These are phyloP conservation scores for Gymnocypris eckloni DNA, from an alignment of 2,797 vertebrate species.

Conservation along the genomic window DNA sequence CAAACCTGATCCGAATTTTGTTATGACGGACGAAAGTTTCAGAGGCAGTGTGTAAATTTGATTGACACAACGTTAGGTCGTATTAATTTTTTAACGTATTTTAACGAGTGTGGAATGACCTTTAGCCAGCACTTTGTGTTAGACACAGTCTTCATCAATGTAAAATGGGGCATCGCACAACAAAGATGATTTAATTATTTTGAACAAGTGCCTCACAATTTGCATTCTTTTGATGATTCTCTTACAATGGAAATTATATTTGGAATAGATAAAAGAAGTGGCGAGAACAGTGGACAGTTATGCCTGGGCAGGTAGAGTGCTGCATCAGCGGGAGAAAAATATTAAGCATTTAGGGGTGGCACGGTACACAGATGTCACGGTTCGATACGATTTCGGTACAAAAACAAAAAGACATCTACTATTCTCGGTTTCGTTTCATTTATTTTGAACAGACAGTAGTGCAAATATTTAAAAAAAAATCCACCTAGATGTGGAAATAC, in stretches of 20 bases:
- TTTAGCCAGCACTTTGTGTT: not conserved
- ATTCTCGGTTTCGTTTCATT: no score
- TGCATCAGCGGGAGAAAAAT: not conserved
- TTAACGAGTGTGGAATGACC: no score
- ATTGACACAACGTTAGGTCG: no score
- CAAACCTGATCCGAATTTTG: no score
- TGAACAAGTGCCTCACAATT: not conserved
- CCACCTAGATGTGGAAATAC: no score
- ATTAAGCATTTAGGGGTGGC: not conserved
- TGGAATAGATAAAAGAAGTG: not conserved
- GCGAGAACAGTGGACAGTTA: not conserved
- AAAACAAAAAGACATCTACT: no score
- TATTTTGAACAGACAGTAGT: no score
- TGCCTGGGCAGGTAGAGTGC: not conserved
- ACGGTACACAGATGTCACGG: no score
- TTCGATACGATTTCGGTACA: no score
- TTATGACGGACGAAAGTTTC: no score
- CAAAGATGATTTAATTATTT: not conserved
- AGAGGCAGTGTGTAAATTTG: no score
- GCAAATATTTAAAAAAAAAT: no score
- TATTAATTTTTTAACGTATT: not conserved
- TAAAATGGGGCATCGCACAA: not conserved
- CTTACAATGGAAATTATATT: not conserved
- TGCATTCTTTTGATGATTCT: not conserved
- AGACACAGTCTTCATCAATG: not conserved